Conservation (phyloP, 2,797 vertebrate genomes). For the Chaenodraco wilsoni region DNA sequence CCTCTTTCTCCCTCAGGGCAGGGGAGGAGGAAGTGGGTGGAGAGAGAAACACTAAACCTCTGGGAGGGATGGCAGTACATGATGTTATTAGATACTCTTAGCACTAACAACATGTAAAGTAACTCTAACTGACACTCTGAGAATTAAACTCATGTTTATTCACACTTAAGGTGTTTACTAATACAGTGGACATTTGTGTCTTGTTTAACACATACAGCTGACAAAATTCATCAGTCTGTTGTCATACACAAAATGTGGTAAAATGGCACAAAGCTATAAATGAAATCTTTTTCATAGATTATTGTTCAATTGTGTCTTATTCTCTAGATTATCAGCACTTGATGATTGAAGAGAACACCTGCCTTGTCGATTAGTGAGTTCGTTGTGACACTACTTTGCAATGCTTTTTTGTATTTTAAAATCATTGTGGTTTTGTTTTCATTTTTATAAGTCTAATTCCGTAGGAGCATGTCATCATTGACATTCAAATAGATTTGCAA, state of each 20-base stretch:
- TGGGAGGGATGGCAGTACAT: slow-evolving; percentile 5
- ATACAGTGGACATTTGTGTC: background rate
- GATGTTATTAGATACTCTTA: slow-evolving; percentile 22
- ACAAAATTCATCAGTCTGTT: background rate
- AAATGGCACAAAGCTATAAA: background rate
- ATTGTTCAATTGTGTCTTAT: background rate
- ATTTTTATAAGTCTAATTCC: no score
- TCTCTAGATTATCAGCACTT: background rate
- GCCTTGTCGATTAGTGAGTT: background rate
- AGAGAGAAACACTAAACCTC: slow-evolving; percentile 42
- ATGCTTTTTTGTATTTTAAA: background rate
- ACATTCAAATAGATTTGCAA: background rate
- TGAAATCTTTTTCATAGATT: no score
- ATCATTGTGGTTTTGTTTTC: background rate
- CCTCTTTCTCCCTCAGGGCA: background rate
- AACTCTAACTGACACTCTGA: background rate
- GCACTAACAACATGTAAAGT: background rate
- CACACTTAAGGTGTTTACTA: no score
- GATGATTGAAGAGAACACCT: background rate
- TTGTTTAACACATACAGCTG: background rate
- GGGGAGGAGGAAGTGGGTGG: slow-evolving; percentile 58
- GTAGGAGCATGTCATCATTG: no score
- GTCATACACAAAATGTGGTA: background rate
- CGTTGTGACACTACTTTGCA: background rate
- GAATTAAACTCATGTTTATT: background rate